Base-by-base conservation (phyloP, 2,113 vertebrate species). In the Empidonax traillii region DNA sequence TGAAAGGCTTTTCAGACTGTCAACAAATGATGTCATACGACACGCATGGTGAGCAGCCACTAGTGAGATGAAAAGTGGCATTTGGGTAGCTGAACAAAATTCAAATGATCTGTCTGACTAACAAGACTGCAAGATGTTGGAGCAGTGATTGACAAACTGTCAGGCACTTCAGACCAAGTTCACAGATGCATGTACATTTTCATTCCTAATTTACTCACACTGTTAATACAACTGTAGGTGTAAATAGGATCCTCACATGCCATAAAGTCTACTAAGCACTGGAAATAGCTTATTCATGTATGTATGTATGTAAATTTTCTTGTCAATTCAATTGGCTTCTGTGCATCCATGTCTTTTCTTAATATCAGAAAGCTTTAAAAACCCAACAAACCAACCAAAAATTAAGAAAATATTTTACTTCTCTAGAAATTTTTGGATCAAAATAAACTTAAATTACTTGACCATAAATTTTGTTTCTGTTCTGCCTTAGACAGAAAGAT, bases 301-400 rank as follows among this genome's bases (percentile, higher is more conserved):
- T 0, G 12, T 27, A 22, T 0, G 0, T 14, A 19, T 61, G 28
- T 55, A 14, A 47, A 51, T 68, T 72, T 8, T 23, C 14, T 75
- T n/a, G 10, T 24, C 22, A 80, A 15, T 87, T 77, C 25, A 63
- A 4, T 20, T 52, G 56, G 14, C 12, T 79, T 67, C 37, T 47
- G 15, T 31, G 43, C 22, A 89, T 9, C 9, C 19, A 59, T 28
- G 41, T 30, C 6, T 84, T 90, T 62, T 35, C 49, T 53, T 46
- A 71, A 10, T 65, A 56, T 43, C 21, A 31, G 31, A 74, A 76
- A 87, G 3, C 10, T 68, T 66, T 63, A 5, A 39, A 92, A 89
- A 66, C 1, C 9, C 28, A 85, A 8, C 1, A 1, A 49, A 66
- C 0, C 10, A 24, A 41, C 1, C 4, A 61, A 63, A 81, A 92